Evolutionary conservation across 37 sponge, comb jelly and placozoan species (phyloP), one percentile per base, ranked within the genome.

Genomic region (Aplysina aerophoba): DNA sequence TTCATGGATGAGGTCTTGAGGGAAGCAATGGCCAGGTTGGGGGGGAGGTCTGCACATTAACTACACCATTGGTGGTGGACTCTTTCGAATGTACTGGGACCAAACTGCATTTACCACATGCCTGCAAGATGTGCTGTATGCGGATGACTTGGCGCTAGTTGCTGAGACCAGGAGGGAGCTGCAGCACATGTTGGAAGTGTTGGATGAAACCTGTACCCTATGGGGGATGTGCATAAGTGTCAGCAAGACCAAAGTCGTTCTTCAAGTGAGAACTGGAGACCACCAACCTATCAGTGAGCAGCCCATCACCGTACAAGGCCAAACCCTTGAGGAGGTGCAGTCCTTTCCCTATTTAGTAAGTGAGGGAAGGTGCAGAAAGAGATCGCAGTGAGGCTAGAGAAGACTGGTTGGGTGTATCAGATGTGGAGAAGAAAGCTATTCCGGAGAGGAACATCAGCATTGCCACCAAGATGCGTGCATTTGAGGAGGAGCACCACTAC

Each of bases 121-220:
- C 66, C 22, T 65, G 6, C 66, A 65, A 30, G 22, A 65, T 16
- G 22, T 30, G 11, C 13, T 20, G 66, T 16, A 65, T 16, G 66
- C 66, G 22, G 66, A 65, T 65, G 66, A 65, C 66, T 20, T 65
- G 22, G 22, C 66, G 12, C 66, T 65, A 11, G 27, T 65, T 65
- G 66, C 66, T 30, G 66, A 65, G 27, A 20, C 19, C 22, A 65
- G 66, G 22, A 11, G 22, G 22, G 66, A 65, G 22, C 13, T 65
- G 6, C 66, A 65, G 66, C 66, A 65, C 66, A 65, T 65, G 22
- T 16, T 65, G 27, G 22, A 11, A 20, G 66, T 65, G 30, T 16
- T 65, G 66, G 66, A 65, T 16, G 22, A 16, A 16, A 20, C 6
- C 19, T 65, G 66, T 65, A 8, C 11, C 11, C 12, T 12, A 16